Conservation (phyloP, 2,113 vertebrate genomes). For the Cyanoramphus novaezelandiae region DNA sequence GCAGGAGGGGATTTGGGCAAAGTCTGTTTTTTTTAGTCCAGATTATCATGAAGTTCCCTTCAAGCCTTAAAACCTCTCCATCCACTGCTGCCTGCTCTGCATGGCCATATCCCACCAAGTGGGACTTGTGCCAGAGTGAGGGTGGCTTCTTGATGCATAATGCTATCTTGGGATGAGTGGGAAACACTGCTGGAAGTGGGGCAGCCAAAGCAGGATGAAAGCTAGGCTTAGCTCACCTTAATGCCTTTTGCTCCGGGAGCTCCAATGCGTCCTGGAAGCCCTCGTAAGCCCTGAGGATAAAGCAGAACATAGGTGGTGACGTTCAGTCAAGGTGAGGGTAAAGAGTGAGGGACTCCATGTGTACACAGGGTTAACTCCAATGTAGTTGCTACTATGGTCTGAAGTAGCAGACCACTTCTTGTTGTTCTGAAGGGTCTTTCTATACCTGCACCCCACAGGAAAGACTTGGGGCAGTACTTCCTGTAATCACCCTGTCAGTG, state of each 20-base stretch:
- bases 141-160: background rate
- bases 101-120: accelerated
- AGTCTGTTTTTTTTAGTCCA: background rate
- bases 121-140: background rate
- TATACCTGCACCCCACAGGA: background rate
- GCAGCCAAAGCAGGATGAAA: background rate
- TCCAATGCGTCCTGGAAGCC: conserved; percentile 78
- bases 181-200: background rate
- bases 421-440: background rate
- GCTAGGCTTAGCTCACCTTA: conserved; percentile 69
- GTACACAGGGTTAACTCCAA: background rate
- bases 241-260: conserved; percentile 73
- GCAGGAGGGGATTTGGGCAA: background rate
- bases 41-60: background rate
- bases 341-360: background rate
- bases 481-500: background rate
- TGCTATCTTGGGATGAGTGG: background rate
- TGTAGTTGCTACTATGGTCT: background rate
- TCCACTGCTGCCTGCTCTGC: accelerated
- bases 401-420: background rate
- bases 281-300: conserved; percentile 77
- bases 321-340: background rate
- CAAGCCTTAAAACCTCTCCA: accelerated
- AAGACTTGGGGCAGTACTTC: background rate
- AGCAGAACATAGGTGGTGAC: background rate